Conservation (phyloP, 1,140 invertebrate species). For the Matsumurasca onukii region DNA sequence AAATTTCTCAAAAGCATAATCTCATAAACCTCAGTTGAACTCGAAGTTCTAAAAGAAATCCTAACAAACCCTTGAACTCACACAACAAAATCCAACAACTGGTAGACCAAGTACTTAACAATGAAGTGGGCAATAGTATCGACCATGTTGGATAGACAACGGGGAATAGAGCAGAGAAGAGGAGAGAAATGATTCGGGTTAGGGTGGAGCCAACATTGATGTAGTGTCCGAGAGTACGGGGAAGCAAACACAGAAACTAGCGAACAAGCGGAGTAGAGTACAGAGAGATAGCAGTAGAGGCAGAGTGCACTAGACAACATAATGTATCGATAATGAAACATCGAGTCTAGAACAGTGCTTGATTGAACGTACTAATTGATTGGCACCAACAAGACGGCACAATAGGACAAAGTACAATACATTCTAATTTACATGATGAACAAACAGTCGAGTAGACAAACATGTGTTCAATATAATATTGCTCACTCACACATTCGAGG, state of each 20-base stretch:
- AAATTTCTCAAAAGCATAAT: too few relatives aligned
- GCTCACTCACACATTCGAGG: background rate
- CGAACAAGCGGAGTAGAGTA: background rate
- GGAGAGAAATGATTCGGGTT: background rate
- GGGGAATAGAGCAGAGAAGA: too few relatives aligned
- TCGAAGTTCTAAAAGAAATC: too few relatives aligned
- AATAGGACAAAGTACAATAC: conserved; percentile 24
- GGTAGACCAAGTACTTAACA: too few relatives aligned
- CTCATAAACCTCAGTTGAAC: too few relatives aligned
- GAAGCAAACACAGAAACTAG: too few relatives aligned
- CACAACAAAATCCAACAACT: too few relatives aligned
- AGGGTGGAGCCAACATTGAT: background rate
- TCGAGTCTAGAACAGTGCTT: conserved; percentile 18
- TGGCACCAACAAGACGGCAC: conserved; percentile 22
- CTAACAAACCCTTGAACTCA: too few relatives aligned
- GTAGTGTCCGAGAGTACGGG: background rate
- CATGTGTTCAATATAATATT: conserved; percentile 25
- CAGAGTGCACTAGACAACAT: conserved; percentile 15
- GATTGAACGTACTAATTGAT: conserved; percentile 24
- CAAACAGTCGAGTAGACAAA: conserved; percentile 9
- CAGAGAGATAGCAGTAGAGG: too few relatives aligned
- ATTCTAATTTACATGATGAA: conserved; percentile 27
- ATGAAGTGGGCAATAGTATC: too few relatives aligned
- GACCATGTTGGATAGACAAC: too few relatives aligned
- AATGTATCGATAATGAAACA: conserved; percentile 27